Evolutionary conservation across 2,113 vertebrate genomes (phyloP).

Genomic region (Halcyon senegalensis): DNA sequence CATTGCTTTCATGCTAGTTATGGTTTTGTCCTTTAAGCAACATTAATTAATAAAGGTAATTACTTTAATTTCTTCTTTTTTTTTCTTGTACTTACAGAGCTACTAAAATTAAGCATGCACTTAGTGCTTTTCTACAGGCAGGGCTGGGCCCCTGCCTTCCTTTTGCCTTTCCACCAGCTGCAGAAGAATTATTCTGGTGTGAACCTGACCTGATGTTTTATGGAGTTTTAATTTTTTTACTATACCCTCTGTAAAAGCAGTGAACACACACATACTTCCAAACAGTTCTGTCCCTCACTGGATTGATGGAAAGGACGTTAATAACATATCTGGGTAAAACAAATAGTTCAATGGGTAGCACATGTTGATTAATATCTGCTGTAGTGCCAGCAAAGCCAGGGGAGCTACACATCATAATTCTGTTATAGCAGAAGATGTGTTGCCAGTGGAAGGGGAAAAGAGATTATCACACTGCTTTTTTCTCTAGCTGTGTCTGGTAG

Average conservation of each 20-base stretch:
- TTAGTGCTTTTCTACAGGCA: background rate
- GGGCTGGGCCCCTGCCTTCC: background rate
- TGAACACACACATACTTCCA: background rate
- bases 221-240: constrained; percentile 26
- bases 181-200: background rate
- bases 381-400: background rate
- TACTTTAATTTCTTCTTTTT: background rate
- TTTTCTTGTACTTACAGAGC: background rate
- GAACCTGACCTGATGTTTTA: background rate
- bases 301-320: constrained; percentile 53
- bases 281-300: background rate
- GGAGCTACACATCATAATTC: background rate
- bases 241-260: background rate
- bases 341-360: background rate
- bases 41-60: background rate
- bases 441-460: background rate
- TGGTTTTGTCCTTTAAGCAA: background rate
- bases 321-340: constrained; percentile 40
- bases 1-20: background rate
- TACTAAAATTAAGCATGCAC: background rate
- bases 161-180: background rate
- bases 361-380: constrained; percentile 26
- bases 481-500: background rate
- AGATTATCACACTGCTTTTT: background rate
- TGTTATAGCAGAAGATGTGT: background rate